Evolutionary conservation across 2,113 vertebrate species (phyloP), one percentile per base, ranked within the genome.

Genomic region (Vidua macroura): DNA sequence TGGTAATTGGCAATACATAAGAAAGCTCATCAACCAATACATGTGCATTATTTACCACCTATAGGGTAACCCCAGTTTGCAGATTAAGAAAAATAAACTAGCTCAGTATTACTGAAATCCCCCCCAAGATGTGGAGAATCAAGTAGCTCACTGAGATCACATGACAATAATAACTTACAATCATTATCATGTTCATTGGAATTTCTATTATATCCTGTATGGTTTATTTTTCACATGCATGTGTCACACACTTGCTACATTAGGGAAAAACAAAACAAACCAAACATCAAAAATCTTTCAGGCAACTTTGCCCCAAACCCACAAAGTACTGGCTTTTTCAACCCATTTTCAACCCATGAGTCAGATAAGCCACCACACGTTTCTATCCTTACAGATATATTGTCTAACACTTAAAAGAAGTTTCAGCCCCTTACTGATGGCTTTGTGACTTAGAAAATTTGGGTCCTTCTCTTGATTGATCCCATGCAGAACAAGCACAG

Each of bases 401-500:
- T 5, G 0, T 35, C 15, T 59, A 86, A 25, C 22, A 25, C 27
- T 74, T 51, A 58, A 68, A 58, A 43, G 8, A 18, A 64, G 9
- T 25, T 80, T 30, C 30, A 58, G 51, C 3, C 15, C 23, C 20
- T 73, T 35, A 31, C 4, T 9, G 80, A 48, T 35, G n/a, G 46
- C 55, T 77, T 58, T 35, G 15, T 39, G 15, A 58, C 23, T 89
- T 46, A 9, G 0, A n/a, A 63, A 83, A 35, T 52, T 21, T 25
- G 35, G 11, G 48, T 43, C 22, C 33, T 76, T 83, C 46, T 69
- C n/a, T 35, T 59, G 30, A 64, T 20, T 88, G 67, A 62, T 13
- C 17, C 25, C 1, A 2, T 0, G 22, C 73, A 81, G 60, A 85
- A 28, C 6, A 30, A 83, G 51, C 5, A 0, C 0, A 0, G 67